Percentiles rank a stretch among this genome's conserved stretches.
phyloP scores from a whole-genome alignment of 2,113 vertebrate genomes.

The Ageneiosus marmoratus region DNA sequence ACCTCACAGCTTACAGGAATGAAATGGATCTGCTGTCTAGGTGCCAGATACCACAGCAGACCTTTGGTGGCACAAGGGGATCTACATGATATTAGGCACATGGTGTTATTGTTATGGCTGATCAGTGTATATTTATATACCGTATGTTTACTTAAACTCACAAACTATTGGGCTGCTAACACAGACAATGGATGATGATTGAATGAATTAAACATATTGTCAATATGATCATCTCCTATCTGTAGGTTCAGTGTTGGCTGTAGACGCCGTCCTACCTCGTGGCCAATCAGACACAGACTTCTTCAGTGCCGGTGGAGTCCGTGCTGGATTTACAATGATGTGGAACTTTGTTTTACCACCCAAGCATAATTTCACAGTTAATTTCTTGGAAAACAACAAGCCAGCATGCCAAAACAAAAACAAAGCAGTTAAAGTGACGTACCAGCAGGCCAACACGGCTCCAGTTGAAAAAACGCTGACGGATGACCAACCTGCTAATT shows the following conservation, averaged over 20 bases:
- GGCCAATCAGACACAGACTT: conserved; percentile 73
- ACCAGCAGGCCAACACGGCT: conserved; percentile 65
- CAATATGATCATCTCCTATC: not conserved
- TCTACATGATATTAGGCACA: too few relatives aligned
- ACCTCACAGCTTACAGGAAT: too few relatives aligned
- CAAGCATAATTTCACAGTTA: conserved; percentile 80
- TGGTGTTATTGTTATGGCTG: too few relatives aligned
- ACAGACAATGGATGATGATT: not conserved
- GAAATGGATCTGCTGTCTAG: too few relatives aligned
- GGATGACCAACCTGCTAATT: conserved; percentile 76
- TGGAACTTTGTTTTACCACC: conserved; percentile 84
- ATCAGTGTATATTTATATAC: too few relatives aligned
- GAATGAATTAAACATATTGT: not conserved
- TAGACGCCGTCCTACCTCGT: conserved; percentile 76
- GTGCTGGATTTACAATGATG: conserved; percentile 74
- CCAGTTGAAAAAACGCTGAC: conserved; percentile 63
- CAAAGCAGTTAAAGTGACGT: conserved; percentile 74
- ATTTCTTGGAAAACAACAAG: conserved; percentile 69
- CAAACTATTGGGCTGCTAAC: not conserved
- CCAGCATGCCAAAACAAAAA: conserved; percentile 79
- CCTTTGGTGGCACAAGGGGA: too few relatives aligned
- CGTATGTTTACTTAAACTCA: not conserved
- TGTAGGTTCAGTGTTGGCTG: conserved; percentile 69
- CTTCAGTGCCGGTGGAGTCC: conserved; percentile 76
- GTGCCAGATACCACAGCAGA: too few relatives aligned